Base-by-base conservation (phyloP, 1,140 invertebrate genomes). In the Zelostemma sp. region DNA sequence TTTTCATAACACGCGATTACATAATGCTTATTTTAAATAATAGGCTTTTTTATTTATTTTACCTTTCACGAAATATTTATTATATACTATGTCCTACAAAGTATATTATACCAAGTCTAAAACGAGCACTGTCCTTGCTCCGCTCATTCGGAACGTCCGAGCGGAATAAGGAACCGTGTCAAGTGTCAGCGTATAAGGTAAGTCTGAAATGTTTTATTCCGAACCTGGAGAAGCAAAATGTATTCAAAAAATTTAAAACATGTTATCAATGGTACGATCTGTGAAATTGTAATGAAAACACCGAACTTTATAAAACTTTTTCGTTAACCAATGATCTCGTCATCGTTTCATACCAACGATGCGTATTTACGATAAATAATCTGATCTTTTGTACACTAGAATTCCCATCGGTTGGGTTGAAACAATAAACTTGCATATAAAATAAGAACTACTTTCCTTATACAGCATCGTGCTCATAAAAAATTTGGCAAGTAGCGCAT, bases 31-130 rank as follows among this genome's bases (percentile, higher is more conserved):
- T 15, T 62, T 60, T 25, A 61, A 68, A 68, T 72, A 57, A 68
- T 72, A 72, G 61, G 54, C 61, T 60, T 68, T 31, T 55, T 57
- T 46, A 64, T 53, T 50, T 55, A 35, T 5, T 66, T 57, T 57
- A 62, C 16, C 49, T 68, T 63, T 57, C 61, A 70, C 62, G 62
- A 69, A 67, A 63, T 58, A 33, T 63, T 35, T 11, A 35, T 68
- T 63, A 57, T 67, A 63, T 69, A 25, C 58, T 73, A 63, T 48
- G 57, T 65, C 35, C 72, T 74, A 68, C 64, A 74, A 74, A 72
- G 55, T 72, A 71, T 54, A 68, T 54, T n/a, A 50, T 46, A 35
- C 54, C 67, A 67, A 67, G 12, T 50, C 59, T 70, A 63, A n/a
- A n/a, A 70, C 62, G 47, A 72, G 46, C 64, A 64, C 60, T 72